Evolutionary conservation across 2,797 vertebrate genomes (phyloP).

Genomic region (Lateolabrax maculatus): DNA sequence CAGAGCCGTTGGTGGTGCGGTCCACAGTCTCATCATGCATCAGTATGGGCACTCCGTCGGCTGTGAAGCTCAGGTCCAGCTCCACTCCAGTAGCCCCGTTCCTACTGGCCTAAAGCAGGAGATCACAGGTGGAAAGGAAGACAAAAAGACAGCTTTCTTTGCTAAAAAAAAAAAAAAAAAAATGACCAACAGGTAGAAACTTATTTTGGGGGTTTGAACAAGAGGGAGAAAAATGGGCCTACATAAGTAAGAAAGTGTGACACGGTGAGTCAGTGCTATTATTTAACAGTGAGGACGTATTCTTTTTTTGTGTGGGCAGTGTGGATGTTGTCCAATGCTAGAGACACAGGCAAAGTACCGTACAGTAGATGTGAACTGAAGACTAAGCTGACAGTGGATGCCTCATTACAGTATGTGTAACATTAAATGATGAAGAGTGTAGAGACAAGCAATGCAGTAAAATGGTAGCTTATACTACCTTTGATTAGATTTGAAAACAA

Average conservation of each 20-base stretch:
- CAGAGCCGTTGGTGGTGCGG: constrained; percentile 92
- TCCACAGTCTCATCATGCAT: constrained; percentile 96
- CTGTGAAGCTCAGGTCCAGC: constrained; percentile 93
- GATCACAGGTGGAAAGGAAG: constrained; percentile 7
- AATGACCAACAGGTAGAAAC: background rate
- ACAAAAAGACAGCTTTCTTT: background rate
- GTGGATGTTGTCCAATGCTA: background rate
- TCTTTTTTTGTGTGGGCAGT: background rate
- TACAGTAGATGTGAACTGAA: background rate
- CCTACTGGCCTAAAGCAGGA: constrained; percentile 87
- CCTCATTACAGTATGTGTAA: background rate
- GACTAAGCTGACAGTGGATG: background rate
- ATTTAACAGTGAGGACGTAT: background rate
- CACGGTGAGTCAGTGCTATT: background rate
- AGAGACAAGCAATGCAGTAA: background rate
- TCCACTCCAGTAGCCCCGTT: constrained; percentile 92
- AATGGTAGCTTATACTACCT: background rate
- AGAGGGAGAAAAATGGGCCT: background rate
- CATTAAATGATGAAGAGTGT: background rate
- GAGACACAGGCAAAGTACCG: background rate
- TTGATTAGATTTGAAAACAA: background rate
- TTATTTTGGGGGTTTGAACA: background rate
- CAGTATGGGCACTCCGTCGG: constrained; percentile 90
- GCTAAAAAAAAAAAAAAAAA: background rate
- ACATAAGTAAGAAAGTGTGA: background rate